Evolutionary conservation across 2,113 vertebrate genomes (phyloP), one percentile per base, ranked within the genome.

Genomic region (Oostethus manadensis): DNA sequence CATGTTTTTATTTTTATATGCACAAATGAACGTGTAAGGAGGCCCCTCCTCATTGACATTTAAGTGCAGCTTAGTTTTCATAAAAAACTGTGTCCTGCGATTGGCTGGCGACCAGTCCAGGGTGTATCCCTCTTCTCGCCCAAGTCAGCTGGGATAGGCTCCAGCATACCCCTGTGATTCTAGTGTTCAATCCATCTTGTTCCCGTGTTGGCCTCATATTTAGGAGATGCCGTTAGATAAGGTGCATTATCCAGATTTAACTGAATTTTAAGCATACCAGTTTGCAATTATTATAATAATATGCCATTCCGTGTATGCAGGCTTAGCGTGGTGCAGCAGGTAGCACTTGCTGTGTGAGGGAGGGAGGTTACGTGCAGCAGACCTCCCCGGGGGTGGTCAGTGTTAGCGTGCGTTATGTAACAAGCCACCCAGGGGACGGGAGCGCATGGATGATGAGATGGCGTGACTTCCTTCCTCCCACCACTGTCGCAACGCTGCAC

Each of bases 331-430:
- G 33, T 60, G 68, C 51, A 65, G 68, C 70, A 75, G 70, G 77
- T 78, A 51, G 8, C 20, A 56, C 50, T 59, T 33, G 29, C 8
- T 33, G 48, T 64, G 56, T 70, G 60, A 71, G 56, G 46, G 60
- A 71, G 56, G 46, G 59, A 64, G 64, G 38, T 78, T 42, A 64
- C 10, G 15, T 68, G 59, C 71, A 51, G 53, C 61, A 55, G 65
- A 55, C 42, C 46, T 78, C 82, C 76, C 77, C 40, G 53, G 73
- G 75, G 80, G 74, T 61, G 77, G 70, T 79, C 71, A 49, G 14
- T 63, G 79, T 65, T 77, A 50, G 73, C 71, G 60, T 75, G 56
- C 18, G 70, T 88, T 88, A 88, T 77, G 79, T 80, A 88, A 88
- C 49, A 68, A 71, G 56, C 58, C 62, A 80, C 81, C 80, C 75